Percentiles rank a stretch among this genome's conserved stretches.
phyloP scores from a whole-genome alignment of 2,888 invertebrate genomes.

The Tenthredo distinguenda region DNA sequence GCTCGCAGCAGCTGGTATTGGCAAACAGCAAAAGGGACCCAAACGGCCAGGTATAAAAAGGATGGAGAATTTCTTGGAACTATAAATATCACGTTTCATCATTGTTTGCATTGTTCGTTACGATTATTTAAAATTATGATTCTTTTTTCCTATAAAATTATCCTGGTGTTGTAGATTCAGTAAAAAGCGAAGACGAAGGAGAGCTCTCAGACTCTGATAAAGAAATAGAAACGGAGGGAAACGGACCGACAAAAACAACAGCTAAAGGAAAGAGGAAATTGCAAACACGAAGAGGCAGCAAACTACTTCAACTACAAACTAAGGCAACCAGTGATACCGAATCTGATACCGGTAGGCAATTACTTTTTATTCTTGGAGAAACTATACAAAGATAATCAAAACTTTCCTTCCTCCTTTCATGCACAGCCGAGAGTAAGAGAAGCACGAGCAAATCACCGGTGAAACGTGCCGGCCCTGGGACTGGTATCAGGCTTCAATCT shows the following conservation, averaged over 20 bases:
- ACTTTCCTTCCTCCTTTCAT: conserved; percentile 7
- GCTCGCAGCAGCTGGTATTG: conserved; percentile 64
- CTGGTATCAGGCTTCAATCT: conserved; percentile 74
- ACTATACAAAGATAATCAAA: conserved; percentile 29
- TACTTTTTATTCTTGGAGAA: background rate
- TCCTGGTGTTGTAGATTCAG: conserved; percentile 49
- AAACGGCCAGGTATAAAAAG: conserved; percentile 70
- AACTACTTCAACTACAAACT: conserved; percentile 70
- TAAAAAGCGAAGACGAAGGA: conserved; percentile 75
- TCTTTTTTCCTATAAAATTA: background rate
- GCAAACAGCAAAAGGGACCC: conserved; percentile 72
- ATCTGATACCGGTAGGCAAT: conserved; percentile 81
- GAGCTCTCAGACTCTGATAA: conserved; percentile 75
- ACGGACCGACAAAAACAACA: conserved; percentile 64
- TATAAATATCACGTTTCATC: background rate
- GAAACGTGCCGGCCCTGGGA: conserved; percentile 80
- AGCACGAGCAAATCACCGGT: conserved; percentile 83
- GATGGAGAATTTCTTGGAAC: background rate
- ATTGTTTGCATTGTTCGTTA: conserved; percentile 15
- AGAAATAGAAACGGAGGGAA: conserved; percentile 70
- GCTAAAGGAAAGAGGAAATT: conserved; percentile 72
- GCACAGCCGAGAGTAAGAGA: conserved; percentile 75
- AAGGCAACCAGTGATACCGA: conserved; percentile 84
- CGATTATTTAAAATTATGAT: background rate
- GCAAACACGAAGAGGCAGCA: conserved; percentile 72